Evolutionary conservation across 2,113 vertebrate species (phyloP).

Genomic region (Mus spicilegus): DNA sequence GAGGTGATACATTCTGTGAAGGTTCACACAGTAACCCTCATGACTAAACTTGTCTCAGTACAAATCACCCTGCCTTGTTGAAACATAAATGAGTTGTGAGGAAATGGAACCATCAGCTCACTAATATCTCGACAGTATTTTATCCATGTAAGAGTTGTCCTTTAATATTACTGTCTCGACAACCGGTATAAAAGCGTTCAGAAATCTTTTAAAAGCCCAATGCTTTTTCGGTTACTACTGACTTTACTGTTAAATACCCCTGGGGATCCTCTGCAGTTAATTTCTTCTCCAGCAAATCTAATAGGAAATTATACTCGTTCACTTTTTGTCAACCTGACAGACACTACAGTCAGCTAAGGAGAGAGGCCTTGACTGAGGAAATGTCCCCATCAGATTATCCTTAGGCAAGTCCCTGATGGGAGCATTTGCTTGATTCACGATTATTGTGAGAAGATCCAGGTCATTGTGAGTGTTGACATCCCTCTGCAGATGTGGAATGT

Average conservation of each 20-base stretch:
- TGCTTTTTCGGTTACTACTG: background rate
- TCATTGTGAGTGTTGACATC: background rate
- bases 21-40: background rate
- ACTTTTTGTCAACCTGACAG: background rate
- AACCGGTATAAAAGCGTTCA: background rate
- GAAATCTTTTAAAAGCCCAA: constrained; percentile 26
- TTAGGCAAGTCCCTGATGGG: background rate
- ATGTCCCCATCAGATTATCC: background rate
- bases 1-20: background rate
- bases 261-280: background rate
- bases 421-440: background rate
- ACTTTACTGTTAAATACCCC: background rate
- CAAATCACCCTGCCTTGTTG: background rate
- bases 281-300: background rate
- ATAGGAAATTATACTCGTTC: background rate
- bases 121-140: background rate
- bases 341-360: background rate
- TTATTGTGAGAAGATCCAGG: background rate
- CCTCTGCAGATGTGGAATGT: too few species aligned
- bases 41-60: background rate
- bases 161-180: background rate
- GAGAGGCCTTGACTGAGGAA: background rate
- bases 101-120: background rate
- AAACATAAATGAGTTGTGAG: background rate
- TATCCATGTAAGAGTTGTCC: background rate